phyloP scores from a whole-genome alignment of 2,113 vertebrate genomes.

The Tinamus guttatus region DNA sequence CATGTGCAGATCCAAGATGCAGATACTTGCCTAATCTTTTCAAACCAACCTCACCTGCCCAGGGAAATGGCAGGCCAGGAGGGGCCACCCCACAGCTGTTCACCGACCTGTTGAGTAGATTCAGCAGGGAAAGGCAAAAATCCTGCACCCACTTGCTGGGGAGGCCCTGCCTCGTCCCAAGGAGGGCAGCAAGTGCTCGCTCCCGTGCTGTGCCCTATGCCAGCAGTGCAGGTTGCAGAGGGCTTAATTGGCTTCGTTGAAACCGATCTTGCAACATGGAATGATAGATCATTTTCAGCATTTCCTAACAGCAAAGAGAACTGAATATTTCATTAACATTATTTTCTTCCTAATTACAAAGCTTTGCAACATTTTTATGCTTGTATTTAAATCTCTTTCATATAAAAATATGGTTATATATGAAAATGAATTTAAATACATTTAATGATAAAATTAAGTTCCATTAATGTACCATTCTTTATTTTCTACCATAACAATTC shows the following conservation, averaged over 20 bases:
- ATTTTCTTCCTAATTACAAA: constrained; percentile 56
- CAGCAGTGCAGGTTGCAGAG: background rate
- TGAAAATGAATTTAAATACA: constrained; percentile 64
- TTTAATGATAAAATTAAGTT: constrained; percentile 68
- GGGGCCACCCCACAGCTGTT: background rate
- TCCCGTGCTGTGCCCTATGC: accelerated
- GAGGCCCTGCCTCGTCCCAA: background rate
- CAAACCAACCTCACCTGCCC: background rate
- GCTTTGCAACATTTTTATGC: constrained; percentile 30
- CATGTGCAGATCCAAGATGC: background rate
- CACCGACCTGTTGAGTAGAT: background rate
- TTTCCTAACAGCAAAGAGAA: constrained; percentile 28
- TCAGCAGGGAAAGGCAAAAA: background rate
- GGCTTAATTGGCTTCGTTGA: background rate
- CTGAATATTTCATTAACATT: constrained; percentile 39
- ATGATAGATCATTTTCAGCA: background rate
- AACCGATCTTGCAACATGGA: background rate
- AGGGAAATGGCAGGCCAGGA: background rate
- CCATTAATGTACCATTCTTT: constrained; percentile 50
- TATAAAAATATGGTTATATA: constrained; percentile 36
- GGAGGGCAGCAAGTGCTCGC: background rate
- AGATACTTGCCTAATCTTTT: background rate
- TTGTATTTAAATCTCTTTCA: constrained; percentile 58
- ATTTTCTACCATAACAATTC: constrained; percentile 67
- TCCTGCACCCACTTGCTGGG: accelerated